Conservation (phyloP, 2,797 vertebrate genomes). For the Sebastes itinus region DNA sequence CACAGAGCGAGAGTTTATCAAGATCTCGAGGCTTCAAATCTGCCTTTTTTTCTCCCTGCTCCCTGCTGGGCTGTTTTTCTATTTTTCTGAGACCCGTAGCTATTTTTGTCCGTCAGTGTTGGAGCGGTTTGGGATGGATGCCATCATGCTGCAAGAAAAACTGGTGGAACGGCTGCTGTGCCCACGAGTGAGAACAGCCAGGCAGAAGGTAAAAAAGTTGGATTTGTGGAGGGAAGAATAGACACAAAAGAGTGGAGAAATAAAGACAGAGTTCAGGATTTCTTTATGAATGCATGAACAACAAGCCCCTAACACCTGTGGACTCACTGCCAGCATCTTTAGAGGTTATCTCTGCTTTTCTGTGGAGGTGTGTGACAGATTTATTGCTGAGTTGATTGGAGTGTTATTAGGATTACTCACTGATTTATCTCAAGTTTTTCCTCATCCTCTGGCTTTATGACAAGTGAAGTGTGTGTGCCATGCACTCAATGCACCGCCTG, state of each 20-base stretch:
- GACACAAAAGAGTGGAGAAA: not conserved
- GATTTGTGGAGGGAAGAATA: not conserved
- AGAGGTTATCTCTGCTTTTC: not conserved
- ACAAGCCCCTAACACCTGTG: not conserved
- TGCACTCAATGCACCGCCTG: conserved; percentile 7
- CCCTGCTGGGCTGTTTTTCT: conserved; percentile 35
- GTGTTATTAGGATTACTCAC: conserved; percentile 5
- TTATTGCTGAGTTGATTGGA: conserved; percentile 21
- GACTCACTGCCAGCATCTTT: conserved; percentile 5
- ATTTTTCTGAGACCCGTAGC: conserved; percentile 46
- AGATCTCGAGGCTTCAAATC: conserved; percentile 11
- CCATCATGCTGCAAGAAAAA: conserved; percentile 94
- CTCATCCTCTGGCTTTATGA: not conserved
- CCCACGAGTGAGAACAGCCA: conserved; percentile 88
- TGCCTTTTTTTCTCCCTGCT: not conserved
- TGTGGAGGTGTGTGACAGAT: conserved; percentile 14
- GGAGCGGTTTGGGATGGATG: conserved; percentile 87
- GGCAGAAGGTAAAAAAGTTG: conserved; percentile 87
- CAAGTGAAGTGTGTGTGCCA: conserved; percentile 7
- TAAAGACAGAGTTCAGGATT: not conserved
- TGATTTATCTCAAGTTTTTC: conserved; percentile 2
- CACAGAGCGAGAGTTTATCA: conserved; percentile 1
- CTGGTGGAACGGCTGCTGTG: conserved; percentile 94
- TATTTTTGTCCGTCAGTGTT: conserved; percentile 61
- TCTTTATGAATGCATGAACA: not conserved